phyloP scores from a whole-genome alignment of 1,140 invertebrate species.

The Drosophila tsacasi region DNA sequence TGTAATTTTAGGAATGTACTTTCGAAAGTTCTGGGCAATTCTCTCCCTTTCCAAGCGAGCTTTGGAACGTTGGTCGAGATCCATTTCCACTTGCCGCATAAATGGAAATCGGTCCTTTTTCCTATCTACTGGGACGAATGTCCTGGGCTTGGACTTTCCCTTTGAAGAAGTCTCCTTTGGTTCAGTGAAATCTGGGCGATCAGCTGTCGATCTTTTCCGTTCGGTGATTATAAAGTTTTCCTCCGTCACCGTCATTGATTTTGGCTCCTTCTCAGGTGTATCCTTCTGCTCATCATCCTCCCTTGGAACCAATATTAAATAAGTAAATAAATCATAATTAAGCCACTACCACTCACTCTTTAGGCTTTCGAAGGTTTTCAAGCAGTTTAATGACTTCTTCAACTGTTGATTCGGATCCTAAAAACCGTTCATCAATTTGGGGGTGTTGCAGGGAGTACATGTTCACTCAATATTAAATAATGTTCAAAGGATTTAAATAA shows the following conservation, averaged over 20 bases:
- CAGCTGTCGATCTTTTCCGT: conserved; percentile 87
- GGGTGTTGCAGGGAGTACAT: conserved; percentile 73
- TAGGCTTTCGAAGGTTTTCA: conserved; percentile 48
- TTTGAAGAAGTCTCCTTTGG: background rate
- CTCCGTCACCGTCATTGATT: conserved; percentile 39
- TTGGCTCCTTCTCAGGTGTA: background rate
- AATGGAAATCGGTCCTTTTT: conserved; percentile 88
- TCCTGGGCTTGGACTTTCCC: conserved; percentile 84
- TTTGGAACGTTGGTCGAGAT: conserved; percentile 88
- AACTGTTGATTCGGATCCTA: conserved; percentile 69
- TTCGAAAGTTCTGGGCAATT: conserved; percentile 80
- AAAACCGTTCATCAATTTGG: conserved; percentile 71
- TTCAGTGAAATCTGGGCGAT: background rate
- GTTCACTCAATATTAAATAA: background rate
- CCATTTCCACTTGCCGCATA: conserved; percentile 90
- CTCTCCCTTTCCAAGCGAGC: conserved; percentile 88
- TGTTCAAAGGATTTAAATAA: conserved; percentile 7
- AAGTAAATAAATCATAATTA: background rate
- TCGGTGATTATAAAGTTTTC: conserved; percentile 86
- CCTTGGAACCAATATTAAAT: conserved; percentile 10
- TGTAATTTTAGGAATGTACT: conserved; percentile 33
- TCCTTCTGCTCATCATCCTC: conserved; percentile 2
- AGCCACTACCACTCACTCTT: conserved; percentile 27
- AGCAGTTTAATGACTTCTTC: conserved; percentile 76
- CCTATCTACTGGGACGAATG: conserved; percentile 8